Base-by-base conservation (phyloP, 1,140 invertebrate genomes). In the Brachionus manjavacas region DNA sequence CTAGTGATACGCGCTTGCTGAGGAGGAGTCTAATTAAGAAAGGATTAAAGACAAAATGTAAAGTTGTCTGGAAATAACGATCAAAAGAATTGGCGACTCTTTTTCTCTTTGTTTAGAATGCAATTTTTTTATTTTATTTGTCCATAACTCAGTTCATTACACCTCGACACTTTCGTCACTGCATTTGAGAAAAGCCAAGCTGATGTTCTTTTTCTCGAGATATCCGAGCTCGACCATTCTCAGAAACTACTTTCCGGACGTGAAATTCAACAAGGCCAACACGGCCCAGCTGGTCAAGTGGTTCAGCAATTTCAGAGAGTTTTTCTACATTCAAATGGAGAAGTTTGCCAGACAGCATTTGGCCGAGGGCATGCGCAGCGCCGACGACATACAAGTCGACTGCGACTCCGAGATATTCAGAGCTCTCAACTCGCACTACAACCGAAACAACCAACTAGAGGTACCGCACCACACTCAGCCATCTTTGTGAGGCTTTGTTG, bases 321-420 rank as follows among this genome's bases (percentile, higher is more conserved):
- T 99, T 92, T 99, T 97, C 92, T 99, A 99, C 91, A 99, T 99
- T 88, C 97, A 99, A 92, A 99, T 99, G 96, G 98, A 99, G 91
- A 99, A 99, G 91, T 99, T 97, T 91, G 96, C 97, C 80, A 92
- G 97, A 86, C 96, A 99, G 91, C 95, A 96, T 39, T 93, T 99
- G 86, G 96, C 95, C 85, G 97, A 99, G 91, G 97, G 97, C 70
- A 92, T 97, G 85, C 96, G 97, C 90, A 93, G 93, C 87, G 92
- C 93, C 28, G 96, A 99, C 85, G 96, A 99, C 87, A 92, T 99
- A 52, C 93, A 94, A 87, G 96, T 99, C 41, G 94, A 94, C 81
- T 92, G 92, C 28, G 97, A 99, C 90, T 97, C 95, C 74, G 97
- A 99, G 91, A 93, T 99, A 86, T 97, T 98, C 91, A 92, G 97